These are phyloP conservation scores for Dissostichus mawsoni DNA, from an alignment of 2,113 vertebrate species.

Conservation along the genomic window DNA sequence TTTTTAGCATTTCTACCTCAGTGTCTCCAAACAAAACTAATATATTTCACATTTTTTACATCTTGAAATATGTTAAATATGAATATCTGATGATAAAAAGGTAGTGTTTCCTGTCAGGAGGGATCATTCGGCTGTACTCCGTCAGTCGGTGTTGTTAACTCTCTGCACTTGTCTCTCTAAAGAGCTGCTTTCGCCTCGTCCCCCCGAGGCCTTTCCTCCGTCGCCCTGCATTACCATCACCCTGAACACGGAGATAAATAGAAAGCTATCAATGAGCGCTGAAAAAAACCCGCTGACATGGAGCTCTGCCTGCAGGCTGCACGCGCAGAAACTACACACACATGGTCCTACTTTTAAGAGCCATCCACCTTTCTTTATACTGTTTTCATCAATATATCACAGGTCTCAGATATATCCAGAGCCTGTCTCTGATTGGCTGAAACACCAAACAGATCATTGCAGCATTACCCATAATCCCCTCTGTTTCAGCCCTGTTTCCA, in stretches of 20 bases:
- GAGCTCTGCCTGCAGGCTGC: background rate
- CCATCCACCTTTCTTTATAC: too few species aligned
- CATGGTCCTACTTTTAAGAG: too few species aligned
- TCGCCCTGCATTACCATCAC: background rate
- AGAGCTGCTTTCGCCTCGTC: slow-evolving; percentile 6
- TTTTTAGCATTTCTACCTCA: background rate
- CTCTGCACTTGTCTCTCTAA: slow-evolving; percentile 15
- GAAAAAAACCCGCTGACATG: background rate
- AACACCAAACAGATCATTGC: too few species aligned
- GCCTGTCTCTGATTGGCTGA: too few species aligned
- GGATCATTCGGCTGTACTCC: background rate
- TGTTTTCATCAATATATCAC: too few species aligned
- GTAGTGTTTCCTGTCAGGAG: background rate
- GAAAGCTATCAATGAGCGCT: too few species aligned
- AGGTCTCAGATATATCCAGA: too few species aligned
- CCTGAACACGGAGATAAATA: background rate
- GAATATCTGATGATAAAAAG: background rate
- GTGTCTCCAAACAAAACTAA: background rate
- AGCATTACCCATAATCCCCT: too few species aligned
- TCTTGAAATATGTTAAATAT: too few species aligned
- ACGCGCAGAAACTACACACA: too few species aligned
- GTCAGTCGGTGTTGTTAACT: background rate
- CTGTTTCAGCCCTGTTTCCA: too few species aligned
- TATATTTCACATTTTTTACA: too few species aligned
- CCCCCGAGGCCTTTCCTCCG: background rate